A percentile compares a stretch with the other conserved stretches of the same genome.
phyloP scores from a whole-genome alignment of 2,888 invertebrate species.

The Congeria kusceri region DNA sequence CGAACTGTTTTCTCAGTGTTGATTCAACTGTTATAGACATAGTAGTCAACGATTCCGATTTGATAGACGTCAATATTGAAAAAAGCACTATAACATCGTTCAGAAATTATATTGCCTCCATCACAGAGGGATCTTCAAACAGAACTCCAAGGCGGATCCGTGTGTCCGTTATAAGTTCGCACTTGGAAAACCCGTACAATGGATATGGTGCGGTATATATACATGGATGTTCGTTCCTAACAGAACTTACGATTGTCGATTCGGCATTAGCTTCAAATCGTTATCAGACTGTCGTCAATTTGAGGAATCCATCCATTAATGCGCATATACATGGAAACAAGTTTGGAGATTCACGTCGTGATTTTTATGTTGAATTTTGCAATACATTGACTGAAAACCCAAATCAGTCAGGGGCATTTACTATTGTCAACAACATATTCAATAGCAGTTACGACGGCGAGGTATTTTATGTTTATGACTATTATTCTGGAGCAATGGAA shows the following conservation, averaged over 20 bases:
- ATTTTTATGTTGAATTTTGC: constrained; percentile 14
- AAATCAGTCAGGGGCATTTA: constrained; percentile 2
- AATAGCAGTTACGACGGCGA: neutral
- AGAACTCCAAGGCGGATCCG: too few relatives aligned
- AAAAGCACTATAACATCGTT: neutral
- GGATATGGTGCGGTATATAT: neutral
- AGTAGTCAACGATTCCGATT: neutral
- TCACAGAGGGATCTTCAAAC: too few relatives aligned
- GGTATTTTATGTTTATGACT: constrained; percentile 5
- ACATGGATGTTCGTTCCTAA: neutral
- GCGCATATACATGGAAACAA: neutral
- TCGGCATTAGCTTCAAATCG: neutral
- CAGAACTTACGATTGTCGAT: neutral
- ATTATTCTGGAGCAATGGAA: neutral
- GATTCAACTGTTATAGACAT: neutral
- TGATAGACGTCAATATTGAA: neutral
- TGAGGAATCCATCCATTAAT: neutral
- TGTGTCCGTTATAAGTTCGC: too few relatives aligned
- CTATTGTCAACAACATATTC: constrained; percentile 26
- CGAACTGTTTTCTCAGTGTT: neutral
- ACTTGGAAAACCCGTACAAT: neutral
- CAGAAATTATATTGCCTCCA: too few relatives aligned
- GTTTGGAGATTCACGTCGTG: constrained; percentile 1
- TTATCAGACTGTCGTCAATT: neutral
- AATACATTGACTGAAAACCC: neutral